These are phyloP conservation scores for Amphiprion clarkii DNA, from an alignment of 2,797 vertebrate species.

Conservation along the genomic window DNA sequence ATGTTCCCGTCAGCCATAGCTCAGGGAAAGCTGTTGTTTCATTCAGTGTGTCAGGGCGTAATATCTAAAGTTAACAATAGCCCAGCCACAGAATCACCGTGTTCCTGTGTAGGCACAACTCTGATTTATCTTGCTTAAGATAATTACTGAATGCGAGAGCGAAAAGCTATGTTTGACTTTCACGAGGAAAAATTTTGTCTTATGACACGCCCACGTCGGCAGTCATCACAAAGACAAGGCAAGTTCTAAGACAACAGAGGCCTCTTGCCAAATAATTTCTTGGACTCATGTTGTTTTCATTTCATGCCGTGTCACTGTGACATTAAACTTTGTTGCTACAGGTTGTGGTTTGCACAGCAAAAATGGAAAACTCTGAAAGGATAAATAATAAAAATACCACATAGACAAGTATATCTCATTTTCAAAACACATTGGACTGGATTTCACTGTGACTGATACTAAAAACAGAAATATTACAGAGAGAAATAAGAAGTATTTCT, in stretches of 20 bases:
- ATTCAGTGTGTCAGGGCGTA: conserved; percentile 53
- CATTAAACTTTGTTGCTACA: neutral
- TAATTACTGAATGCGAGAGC: conserved; percentile 20
- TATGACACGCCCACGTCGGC: conserved; percentile 36
- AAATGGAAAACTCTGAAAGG: neutral
- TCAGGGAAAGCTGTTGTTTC: conserved; percentile 63
- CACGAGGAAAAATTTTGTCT: conserved; percentile 25
- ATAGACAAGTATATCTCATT: conserved; percentile 13
- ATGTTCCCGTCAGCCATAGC: conserved; percentile 67
- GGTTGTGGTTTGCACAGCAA: conserved; percentile 14
- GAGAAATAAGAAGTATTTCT: conserved; percentile 30
- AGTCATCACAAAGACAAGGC: conserved; percentile 20
- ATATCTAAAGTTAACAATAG: conserved; percentile 64
- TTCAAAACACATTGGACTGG: conserved; percentile 25
- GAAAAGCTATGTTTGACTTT: conserved; percentile 20
- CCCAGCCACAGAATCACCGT: conserved; percentile 27
- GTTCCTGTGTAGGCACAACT: conserved; percentile 20
- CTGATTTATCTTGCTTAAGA: conserved; percentile 35
- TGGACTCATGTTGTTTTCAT: conserved; percentile 47
- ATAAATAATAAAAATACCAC: conserved; percentile 9
- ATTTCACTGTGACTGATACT: conserved; percentile 16
- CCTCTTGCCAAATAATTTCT: conserved; percentile 19
- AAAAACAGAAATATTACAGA: conserved; percentile 14
- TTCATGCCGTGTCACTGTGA: conserved; percentile 23
- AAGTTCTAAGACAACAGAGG: conserved; percentile 6